Evolutionary conservation across 1,140 invertebrate genomes (phyloP), one percentile per base, ranked within the genome.

Genomic region (Eueides isabella): DNA sequence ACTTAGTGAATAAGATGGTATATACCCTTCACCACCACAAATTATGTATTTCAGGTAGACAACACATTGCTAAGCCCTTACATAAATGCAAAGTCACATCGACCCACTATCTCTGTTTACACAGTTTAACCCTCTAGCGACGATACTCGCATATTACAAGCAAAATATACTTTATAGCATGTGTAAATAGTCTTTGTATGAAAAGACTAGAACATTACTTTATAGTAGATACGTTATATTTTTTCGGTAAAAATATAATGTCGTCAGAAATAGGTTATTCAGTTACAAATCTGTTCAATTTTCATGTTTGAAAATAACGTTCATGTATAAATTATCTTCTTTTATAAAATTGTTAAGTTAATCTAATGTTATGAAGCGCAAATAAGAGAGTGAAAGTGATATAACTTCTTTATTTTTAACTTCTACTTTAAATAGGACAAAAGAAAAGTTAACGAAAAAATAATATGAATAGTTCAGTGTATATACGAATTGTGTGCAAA

Each of bases 21-120:
- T 11, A 55, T 0, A 55, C 4, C 2, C 48, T 12, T 19, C 44
- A n/a, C 3, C 23, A 55, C 48, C 1, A 23, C 11, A 19, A 9
- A 48, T 48, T 48, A 55, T 55, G 19, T 55, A 14, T 26, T 55
- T 19, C 23, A 55, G 48, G 48, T 55, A 23, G 0, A 26, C 9
- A 55, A 2, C 11, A 55, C 19, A 55, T 26, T 23, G 48, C 48
- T 55, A 55, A 55, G 19, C 48, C 19, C 28, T 82, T 79, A 84
- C 80, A 61, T 85, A 85, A 84, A 88, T 88, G 85, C 86, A 78
- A 74, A 79, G 83, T 77, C 86, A 88, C 82, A 82, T 72, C 67
- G 62, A 68, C 72, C 67, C 29, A 76, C 79, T 88, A 88, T 88
- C 86, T 75, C 11, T 84, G 82, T 88, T 88, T 85, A 78, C 79